Evolutionary conservation across 2,113 vertebrate genomes (phyloP).

Genomic region (Pseudopodoces humilis): DNA sequence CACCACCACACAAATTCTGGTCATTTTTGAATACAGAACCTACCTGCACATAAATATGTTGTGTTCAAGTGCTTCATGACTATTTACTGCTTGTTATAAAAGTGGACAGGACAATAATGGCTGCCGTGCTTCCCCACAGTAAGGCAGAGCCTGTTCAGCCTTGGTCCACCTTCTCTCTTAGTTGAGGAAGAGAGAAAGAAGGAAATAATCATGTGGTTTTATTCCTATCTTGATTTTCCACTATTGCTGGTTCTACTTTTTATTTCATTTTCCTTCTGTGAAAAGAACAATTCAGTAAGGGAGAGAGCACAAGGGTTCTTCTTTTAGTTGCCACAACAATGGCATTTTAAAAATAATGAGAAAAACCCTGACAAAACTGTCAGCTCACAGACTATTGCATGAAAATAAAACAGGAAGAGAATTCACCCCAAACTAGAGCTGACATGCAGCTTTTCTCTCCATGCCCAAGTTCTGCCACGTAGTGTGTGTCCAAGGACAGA

Average conservation of each 20-base stretch:
- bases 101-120: not conserved
- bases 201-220: not conserved
- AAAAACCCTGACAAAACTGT: not conserved
- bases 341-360: not conserved
- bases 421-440: not conserved
- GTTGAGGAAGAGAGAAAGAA: not conserved
- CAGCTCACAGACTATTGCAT: not conserved
- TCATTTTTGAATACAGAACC: not conserved
- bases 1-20: not conserved
- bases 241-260: not conserved
- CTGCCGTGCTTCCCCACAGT: not conserved
- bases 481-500: not conserved
- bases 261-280: not conserved
- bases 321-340: not conserved
- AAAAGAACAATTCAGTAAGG: not conserved
- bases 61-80: not conserved
- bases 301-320: not conserved
- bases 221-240: not conserved
- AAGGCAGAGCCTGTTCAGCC: not conserved
- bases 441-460: not conserved
- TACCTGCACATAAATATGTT: fast-evolving
- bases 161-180: not conserved
- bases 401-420: not conserved
- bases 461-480: not conserved
- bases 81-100: not conserved